These are phyloP conservation scores for Ypsolopha sequella DNA, from an alignment of 2,888 invertebrate species.

Conservation along the genomic window DNA sequence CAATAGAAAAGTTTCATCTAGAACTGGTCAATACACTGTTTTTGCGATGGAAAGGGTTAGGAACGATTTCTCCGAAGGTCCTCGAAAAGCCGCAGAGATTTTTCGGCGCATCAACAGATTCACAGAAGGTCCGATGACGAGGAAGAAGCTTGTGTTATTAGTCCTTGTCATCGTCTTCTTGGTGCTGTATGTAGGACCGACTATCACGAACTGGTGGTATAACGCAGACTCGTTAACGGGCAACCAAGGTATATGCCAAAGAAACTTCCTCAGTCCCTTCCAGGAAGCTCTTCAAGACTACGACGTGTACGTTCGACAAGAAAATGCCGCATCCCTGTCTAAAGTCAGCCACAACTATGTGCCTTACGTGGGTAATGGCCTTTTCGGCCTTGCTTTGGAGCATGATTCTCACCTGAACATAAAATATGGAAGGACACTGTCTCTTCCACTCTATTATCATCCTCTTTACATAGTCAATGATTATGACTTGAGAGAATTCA, in stretches of 20 bases:
- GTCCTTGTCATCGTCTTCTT: slow-evolving; percentile 69
- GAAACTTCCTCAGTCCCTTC: slow-evolving; percentile 73
- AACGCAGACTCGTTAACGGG: slow-evolving; percentile 50
- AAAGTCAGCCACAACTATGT: slow-evolving; percentile 72
- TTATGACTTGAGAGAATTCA: slow-evolving; percentile 72
- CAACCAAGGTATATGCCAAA: slow-evolving; percentile 74
- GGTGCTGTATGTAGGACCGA: slow-evolving; percentile 75
- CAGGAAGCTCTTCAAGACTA: slow-evolving; percentile 72
- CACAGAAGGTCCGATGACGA: slow-evolving; percentile 57
- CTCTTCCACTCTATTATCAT: slow-evolving; percentile 75
- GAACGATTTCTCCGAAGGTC: slow-evolving; percentile 45
- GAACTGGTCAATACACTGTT: slow-evolving; percentile 1
- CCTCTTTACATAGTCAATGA: slow-evolving; percentile 73
- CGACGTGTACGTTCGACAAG: slow-evolving; percentile 75
- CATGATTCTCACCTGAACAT: slow-evolving; percentile 76
- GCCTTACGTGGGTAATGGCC: slow-evolving; percentile 83
- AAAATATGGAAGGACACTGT: slow-evolving; percentile 75
- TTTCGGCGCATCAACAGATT: slow-evolving; percentile 55
- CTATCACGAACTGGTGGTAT: slow-evolving; percentile 73
- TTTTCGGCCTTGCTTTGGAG: slow-evolving; percentile 75
- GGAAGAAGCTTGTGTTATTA: slow-evolving; percentile 59
- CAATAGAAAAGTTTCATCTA: not conserved
- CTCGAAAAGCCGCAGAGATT: slow-evolving; percentile 54
- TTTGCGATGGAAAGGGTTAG: slow-evolving; percentile 49
- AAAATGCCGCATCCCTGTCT: slow-evolving; percentile 59